Conservation (phyloP, 2,888 invertebrate species). For the Linnaemya tessellans region DNA sequence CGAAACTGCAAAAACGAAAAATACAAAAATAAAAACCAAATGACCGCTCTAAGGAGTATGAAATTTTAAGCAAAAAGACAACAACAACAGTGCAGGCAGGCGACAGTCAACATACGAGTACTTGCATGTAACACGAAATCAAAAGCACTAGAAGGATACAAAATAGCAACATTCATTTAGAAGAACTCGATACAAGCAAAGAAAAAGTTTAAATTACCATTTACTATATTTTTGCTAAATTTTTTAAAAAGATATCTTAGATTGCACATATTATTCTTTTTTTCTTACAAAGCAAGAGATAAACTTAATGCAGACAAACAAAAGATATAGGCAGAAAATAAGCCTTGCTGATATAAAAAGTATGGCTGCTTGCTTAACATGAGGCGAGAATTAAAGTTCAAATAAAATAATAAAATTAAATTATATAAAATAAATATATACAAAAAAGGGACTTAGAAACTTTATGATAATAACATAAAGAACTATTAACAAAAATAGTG, state of each 20-base stretch:
- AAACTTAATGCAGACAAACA: slow-evolving; percentile 43
- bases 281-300: slow-evolving; percentile 44
- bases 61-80: slow-evolving; percentile 27
- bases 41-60: slow-evolving; percentile 65
- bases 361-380: slow-evolving; percentile 41
- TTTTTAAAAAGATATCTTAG: slow-evolving; percentile 8
- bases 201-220: slow-evolving; percentile 71
- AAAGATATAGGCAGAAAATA: slow-evolving; percentile 25
- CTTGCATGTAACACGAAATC: slow-evolving; percentile 74
- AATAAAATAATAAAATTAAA: background rate
- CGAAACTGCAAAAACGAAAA: slow-evolving; percentile 11
- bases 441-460: background rate
- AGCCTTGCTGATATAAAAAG: slow-evolving; percentile 51
- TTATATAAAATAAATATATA: background rate
- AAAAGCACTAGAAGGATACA: slow-evolving; percentile 69
- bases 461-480: slow-evolving; percentile 50
- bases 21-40: slow-evolving; percentile 6
- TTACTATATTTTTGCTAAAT: slow-evolving; percentile 30
- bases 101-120: slow-evolving; percentile 49
- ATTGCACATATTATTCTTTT: slow-evolving; percentile 38
- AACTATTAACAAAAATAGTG: slow-evolving; percentile 55
- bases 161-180: slow-evolving; percentile 52
- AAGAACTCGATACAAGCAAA: slow-evolving; percentile 44
- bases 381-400: no score
- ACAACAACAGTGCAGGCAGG: slow-evolving; percentile 16